Evolutionary conservation across 2,113 vertebrate genomes (phyloP), one percentile per base, ranked within the genome.

Genomic region (Arvicanthis niloticus): DNA sequence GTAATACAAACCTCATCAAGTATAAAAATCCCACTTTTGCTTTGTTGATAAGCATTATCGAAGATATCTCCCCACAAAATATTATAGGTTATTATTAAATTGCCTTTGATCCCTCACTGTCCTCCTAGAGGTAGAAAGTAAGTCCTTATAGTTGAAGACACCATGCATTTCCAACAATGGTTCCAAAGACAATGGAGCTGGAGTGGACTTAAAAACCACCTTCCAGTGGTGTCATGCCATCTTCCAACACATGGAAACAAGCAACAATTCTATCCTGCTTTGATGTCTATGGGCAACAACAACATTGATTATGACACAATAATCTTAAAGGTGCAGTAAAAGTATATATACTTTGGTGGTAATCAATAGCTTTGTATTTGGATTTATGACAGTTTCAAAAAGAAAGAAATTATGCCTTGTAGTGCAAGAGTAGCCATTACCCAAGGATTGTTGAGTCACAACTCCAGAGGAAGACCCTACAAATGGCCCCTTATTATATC

Each of bases 1-100:
- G 26, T 51, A 37, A 80, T 8, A 51, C 51, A 77, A 76, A 48
- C 75, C 13, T 5, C 48, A 53, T 37, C 17, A 53, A 7, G 16
- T 17, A 80, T 53, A 37, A 34, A 51, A 45, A 34, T 3, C 4
- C 4, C 2, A 19, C 7, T 53, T 80, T 80, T 56, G 4, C 34
- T 7, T 37, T 6, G 1, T 37, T 56, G 17, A 8, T 3, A 78
- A 53, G 2, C 19, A 9, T 22, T 56, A 56, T 37, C 51, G 3
- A 80, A 53, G 3, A 22, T 53, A 56, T 2, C 48, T 0, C 0
- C 9, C 22, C 15, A 0, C 6, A 53, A 16, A 3, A 34, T 34
- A 37, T 37, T 56, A 21, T 56, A 80, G 51, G 1, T 34, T 37
- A 37, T 37, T 37, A 1, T 1, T 80, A 22, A 56, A 22, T 10